Base-by-base conservation (phyloP, 2,113 vertebrate species). In the Perca flavescens region DNA sequence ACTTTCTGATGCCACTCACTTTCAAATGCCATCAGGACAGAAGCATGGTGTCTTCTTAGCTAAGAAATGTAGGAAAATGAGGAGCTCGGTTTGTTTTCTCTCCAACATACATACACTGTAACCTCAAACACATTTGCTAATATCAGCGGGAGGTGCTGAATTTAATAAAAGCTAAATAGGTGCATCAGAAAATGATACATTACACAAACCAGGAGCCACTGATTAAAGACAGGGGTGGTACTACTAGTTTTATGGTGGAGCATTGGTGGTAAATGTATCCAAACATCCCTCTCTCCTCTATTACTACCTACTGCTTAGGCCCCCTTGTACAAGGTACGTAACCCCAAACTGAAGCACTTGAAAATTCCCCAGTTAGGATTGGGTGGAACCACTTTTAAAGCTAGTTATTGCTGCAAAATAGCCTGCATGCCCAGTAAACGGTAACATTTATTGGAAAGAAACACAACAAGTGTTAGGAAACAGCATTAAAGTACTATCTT, bases 41-140 rank as follows among this genome's bases (percentile, higher is more conserved):
- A 50, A 78, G 69, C 58, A 14, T 31, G 12, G 16, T 76, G 46
- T 66, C 34, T 14, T 46, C 13, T 5, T 25, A 15, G 22, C 22
- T 34, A 15, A 58, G 14, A 47, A 57, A 21, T 58, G 50, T 21
- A 8, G 43, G 34, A 13, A 28, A 47, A 47, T 22, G 15, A 2
- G 36, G 40, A 72, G 47, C 50, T 74, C 15, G 5, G 11, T 72
- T 58, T 17, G 36, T 70, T 69, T 73, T 73, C 40, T 49, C n/a
- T 60, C 12, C 10, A 21, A 49, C 40, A 21, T 49, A 10, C 4
- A 63, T 19, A 40, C 15, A 11, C 15, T 12, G 6, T 25, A 71
- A 22, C 34, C 15, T 25, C 13, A 71, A 22, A 57, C 16, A 56
- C 52, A 16, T 54, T 4, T 46, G n/a, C 56, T 50, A 31, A 54